These are phyloP conservation scores for Eupithecia pulchellata DNA, from an alignment of 2,888 invertebrate species.

Conservation along the genomic window DNA sequence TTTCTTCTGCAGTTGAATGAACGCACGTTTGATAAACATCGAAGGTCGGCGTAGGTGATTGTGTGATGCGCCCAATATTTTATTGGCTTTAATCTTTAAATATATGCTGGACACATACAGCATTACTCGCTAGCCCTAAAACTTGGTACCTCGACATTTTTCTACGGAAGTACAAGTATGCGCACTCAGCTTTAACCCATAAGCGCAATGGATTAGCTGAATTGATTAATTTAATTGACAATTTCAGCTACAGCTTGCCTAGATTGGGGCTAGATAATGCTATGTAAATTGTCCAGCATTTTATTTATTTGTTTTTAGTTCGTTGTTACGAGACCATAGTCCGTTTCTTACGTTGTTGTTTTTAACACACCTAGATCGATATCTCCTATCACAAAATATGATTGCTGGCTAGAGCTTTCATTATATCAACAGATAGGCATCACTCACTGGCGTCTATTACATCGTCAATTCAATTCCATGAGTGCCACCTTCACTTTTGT, in stretches of 20 bases:
- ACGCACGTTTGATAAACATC: slow-evolving; percentile 54
- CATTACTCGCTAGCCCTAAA: neutral
- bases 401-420: neutral
- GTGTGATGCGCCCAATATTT: slow-evolving; percentile 22
- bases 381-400: neutral
- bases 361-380: neutral
- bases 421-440: neutral
- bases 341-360: neutral
- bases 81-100: neutral
- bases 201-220: neutral
- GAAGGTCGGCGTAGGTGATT: slow-evolving; percentile 57
- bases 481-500: neutral
- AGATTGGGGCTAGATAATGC: no score
- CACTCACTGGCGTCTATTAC: neutral
- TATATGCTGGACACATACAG: neutral
- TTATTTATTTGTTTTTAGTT: slow-evolving; percentile 1
- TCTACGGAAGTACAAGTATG: neutral
- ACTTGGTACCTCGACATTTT: neutral
- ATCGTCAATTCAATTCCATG: neutral
- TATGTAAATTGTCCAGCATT: no score
- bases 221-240: neutral
- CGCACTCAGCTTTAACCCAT: neutral
- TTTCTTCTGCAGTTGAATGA: slow-evolving; percentile 58
- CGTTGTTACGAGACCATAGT: neutral
- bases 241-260: neutral